Evolutionary conservation across 1,140 invertebrate species (phyloP).

Genomic region (Caenorhabditis latens): DNA sequence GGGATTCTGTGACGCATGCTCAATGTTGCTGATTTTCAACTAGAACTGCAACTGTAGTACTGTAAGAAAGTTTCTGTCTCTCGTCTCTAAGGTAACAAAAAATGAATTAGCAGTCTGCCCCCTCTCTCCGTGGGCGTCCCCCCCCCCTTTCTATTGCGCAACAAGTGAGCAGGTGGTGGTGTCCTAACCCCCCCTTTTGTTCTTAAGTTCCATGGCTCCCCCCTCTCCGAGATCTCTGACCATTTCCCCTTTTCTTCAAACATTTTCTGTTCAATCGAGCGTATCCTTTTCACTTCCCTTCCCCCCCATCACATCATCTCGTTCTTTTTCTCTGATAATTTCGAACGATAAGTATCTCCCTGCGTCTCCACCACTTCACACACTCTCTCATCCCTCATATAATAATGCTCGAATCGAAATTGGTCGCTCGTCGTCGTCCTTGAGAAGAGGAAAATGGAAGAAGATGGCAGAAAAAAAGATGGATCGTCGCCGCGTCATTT

Average conservation of each 20-base stretch:
- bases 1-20: too few species aligned
- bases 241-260: slow-evolving; percentile 9
- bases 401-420: slow-evolving; percentile 51
- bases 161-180: neutral
- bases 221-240: slow-evolving; percentile 12
- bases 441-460: neutral
- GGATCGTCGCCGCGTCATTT: slow-evolving; percentile 36
- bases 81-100: too few species aligned
- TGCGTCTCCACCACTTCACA: neutral
- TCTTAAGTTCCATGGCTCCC: neutral
- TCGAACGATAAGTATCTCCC: slow-evolving; percentile 19
- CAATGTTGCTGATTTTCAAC: too few species aligned
- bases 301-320: slow-evolving; percentile 23
- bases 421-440: neutral
- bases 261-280: slow-evolving; percentile 26
- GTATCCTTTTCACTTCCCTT: slow-evolving; percentile 10
- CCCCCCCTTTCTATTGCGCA: neutral
- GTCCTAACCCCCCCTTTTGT: neutral
- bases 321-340: slow-evolving; percentile 35
- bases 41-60: too few species aligned
- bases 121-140: too few species aligned
- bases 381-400: neutral
- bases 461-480: neutral
- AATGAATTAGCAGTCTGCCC: too few species aligned
- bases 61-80: too few species aligned